Conservation (phyloP, 2,888 invertebrate genomes). For the Eupsilia transversa region DNA sequence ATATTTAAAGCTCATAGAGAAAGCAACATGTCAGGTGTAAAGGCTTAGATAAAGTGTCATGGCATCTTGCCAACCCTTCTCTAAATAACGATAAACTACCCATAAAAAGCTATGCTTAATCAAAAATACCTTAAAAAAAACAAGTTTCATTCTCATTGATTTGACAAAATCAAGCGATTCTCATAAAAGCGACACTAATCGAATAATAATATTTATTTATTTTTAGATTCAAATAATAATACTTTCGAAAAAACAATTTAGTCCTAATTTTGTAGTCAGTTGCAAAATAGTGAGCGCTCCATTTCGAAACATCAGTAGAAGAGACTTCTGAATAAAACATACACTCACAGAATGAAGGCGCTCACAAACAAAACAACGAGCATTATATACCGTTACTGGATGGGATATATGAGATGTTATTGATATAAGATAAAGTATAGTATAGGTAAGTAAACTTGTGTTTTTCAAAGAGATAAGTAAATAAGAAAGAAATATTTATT, state of each 20-base stretch:
- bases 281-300: conserved; percentile 52
- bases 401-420: conserved; percentile 7
- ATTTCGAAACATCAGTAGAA: conserved; percentile 51
- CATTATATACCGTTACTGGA: conserved; percentile 56
- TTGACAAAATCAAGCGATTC: neutral
- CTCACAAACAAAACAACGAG: conserved; percentile 72
- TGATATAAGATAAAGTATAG: too few relatives aligned
- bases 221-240: too few relatives aligned
- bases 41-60: conserved; percentile 38
- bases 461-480: neutral
- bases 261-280: conserved; percentile 22
- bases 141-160: neutral
- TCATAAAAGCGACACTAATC: neutral
- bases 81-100: conserved; percentile 15
- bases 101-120: too few relatives aligned
- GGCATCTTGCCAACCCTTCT: conserved; percentile 48
- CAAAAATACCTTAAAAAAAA: neutral
- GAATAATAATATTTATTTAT: too few relatives aligned
- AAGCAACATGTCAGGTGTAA: conserved; percentile 20
- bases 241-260: too few relatives aligned
- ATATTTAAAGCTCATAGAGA: conserved; percentile 3
- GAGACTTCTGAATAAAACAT: conserved; percentile 79
- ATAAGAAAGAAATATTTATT: neutral
- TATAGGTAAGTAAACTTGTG: neutral
- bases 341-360: conserved; percentile 74